Percentiles rank a stretch among this genome's conserved stretches.
These are phyloP conservation scores for Enteromius paludinosus DNA, from an alignment of 2,797 vertebrate genomes.

Conservation along the genomic window DNA sequence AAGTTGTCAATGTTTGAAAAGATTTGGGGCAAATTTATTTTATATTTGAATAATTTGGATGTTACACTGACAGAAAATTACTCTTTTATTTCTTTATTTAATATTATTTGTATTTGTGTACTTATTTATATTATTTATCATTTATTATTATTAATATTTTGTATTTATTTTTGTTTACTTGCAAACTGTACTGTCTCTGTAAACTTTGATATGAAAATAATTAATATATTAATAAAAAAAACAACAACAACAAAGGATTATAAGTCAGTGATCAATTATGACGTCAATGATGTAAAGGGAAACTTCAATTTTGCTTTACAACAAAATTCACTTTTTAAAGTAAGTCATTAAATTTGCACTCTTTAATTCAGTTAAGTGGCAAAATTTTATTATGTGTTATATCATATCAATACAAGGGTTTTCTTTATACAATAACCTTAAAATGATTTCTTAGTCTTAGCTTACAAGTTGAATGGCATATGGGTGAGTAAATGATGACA, in stretches of 20 bases:
- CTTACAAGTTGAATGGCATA: neutral
- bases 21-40: neutral
- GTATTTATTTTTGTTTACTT: neutral
- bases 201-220: neutral
- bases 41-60: neutral
- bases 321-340: too few species aligned
- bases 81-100: neutral
- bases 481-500: neutral
- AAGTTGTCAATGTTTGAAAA: neutral
- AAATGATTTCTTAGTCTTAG: neutral
- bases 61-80: neutral
- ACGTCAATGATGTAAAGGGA: too few species aligned
- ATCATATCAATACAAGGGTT: neutral
- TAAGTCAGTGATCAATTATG: too few species aligned
- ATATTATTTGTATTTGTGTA: too few species aligned
- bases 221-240: neutral
- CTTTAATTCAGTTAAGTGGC: too few species aligned
- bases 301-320: too few species aligned
- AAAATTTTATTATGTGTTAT: too few species aligned
- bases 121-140: too few species aligned
- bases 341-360: too few species aligned
- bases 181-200: neutral
- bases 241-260: too few species aligned
- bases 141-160: neutral
- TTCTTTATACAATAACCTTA: neutral